These are phyloP conservation scores for Sandelia bainsii DNA, from an alignment of 2,797 vertebrate genomes.

Conservation along the genomic window DNA sequence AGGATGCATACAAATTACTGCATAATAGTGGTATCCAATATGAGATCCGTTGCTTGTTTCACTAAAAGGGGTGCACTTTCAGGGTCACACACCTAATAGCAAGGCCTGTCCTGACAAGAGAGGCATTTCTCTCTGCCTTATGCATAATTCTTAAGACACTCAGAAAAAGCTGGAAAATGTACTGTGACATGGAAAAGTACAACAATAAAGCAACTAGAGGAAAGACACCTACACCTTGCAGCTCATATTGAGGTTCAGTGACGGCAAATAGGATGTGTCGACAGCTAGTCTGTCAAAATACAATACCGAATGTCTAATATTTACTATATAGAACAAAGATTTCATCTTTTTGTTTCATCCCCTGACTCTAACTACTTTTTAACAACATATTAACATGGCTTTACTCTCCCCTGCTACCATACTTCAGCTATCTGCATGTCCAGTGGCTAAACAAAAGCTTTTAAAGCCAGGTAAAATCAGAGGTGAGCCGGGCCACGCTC, in stretches of 20 bases:
- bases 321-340: conserved; percentile 24
- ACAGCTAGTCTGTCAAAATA: conserved; percentile 22
- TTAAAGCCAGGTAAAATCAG: conserved; percentile 73
- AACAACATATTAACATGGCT: conserved; percentile 30
- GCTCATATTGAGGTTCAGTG: conserved; percentile 40
- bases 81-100: conserved; percentile 80
- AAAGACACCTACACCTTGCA: conserved; percentile 45
- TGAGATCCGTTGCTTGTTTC: conserved; percentile 76
- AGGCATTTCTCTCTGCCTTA: conserved; percentile 65
- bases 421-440: conserved; percentile 50
- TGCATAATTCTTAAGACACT: conserved; percentile 73
- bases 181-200: conserved; percentile 59
- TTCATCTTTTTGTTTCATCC: conserved; percentile 22
- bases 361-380: conserved; percentile 4
- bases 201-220: conserved; percentile 58
- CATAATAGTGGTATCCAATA: conserved; percentile 76
- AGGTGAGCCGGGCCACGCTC: conserved; percentile 74
- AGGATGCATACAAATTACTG: conserved; percentile 76
- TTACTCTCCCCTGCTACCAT: conserved; percentile 28
- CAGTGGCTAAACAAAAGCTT: conserved; percentile 61
- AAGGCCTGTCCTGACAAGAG: conserved; percentile 74
- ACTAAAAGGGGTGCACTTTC: conserved; percentile 79
- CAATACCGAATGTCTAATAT: conserved; percentile 20
- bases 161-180: conserved; percentile 60
- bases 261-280: conserved; percentile 51